Evolutionary conservation across 2,888 invertebrate species (phyloP).

Genomic region (Lysandra coridon): DNA sequence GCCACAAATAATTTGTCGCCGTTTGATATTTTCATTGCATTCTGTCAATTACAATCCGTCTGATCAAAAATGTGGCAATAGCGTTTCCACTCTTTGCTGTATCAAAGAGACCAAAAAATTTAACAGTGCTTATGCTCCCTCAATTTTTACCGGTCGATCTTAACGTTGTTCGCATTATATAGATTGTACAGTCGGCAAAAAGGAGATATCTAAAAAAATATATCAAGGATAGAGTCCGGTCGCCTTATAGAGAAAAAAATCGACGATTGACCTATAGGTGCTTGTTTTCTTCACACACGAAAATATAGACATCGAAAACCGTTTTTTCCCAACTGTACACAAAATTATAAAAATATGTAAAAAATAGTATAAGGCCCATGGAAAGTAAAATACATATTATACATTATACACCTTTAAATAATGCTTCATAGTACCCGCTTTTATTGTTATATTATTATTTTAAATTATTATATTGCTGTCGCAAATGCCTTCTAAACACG

Average conservation of each 20-base stretch:
- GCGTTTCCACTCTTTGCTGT: too few relatives aligned
- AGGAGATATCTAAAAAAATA: neutral
- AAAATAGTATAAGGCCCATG: neutral
- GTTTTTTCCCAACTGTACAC: neutral
- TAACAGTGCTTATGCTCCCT: neutral
- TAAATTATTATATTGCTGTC: neutral
- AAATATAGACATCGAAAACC: too few relatives aligned
- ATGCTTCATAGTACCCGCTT: neutral
- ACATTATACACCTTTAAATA: neutral
- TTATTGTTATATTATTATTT: neutral
- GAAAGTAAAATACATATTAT: neutral
- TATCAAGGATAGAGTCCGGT: neutral
- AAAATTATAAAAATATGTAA: neutral
- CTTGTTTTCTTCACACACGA: too few relatives aligned
- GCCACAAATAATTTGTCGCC: too few relatives aligned
- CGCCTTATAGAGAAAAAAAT: neutral
- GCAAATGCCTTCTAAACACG: neutral
- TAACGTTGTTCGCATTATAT: neutral
- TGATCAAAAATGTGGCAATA: too few relatives aligned
- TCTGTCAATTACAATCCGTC: too few relatives aligned
- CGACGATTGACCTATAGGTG: too few relatives aligned
- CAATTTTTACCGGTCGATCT: neutral
- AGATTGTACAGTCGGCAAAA: neutral
- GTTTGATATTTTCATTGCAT: too few relatives aligned
- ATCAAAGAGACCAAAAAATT: too few relatives aligned